phyloP scores from a whole-genome alignment of 2,797 vertebrate species.

The Poeciliopsis presidionis region DNA sequence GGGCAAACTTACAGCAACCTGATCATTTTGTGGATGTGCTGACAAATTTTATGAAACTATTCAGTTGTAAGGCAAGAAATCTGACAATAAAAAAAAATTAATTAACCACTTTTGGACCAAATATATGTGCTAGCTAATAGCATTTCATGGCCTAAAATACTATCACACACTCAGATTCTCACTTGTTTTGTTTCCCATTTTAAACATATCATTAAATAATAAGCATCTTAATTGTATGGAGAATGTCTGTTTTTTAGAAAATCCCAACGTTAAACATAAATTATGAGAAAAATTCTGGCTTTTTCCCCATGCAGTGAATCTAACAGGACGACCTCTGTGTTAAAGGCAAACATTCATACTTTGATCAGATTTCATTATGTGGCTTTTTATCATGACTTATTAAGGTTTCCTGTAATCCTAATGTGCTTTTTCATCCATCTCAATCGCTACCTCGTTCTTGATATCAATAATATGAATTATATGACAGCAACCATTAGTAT shows the following conservation, averaged over 20 bases:
- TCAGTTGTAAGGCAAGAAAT: too few species aligned
- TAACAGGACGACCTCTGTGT: not conserved
- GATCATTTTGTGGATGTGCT: conserved; percentile 22
- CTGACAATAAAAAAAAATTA: too few species aligned
- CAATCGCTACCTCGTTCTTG: not conserved
- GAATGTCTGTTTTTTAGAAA: not conserved
- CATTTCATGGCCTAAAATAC: not conserved
- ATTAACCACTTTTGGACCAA: too few species aligned
- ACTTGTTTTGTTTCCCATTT: not conserved
- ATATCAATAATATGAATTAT: not conserved
- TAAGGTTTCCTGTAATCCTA: not conserved
- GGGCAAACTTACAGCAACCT: conserved; percentile 27
- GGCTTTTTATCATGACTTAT: not conserved
- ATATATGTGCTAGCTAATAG: not conserved
- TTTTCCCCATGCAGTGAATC: not conserved
- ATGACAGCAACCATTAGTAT: not conserved
- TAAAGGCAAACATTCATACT: not conserved
- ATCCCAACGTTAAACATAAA: not conserved
- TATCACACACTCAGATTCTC: not conserved
- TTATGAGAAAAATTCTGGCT: conserved; percentile 4
- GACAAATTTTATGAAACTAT: too few species aligned
- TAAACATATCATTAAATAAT: not conserved
- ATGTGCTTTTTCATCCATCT: not conserved
- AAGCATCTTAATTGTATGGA: not conserved
- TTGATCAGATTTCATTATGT: not conserved